Evolutionary conservation across 2,113 vertebrate genomes (phyloP), one percentile per base, ranked within the genome.

Genomic region (Hemichromis elongatus): DNA sequence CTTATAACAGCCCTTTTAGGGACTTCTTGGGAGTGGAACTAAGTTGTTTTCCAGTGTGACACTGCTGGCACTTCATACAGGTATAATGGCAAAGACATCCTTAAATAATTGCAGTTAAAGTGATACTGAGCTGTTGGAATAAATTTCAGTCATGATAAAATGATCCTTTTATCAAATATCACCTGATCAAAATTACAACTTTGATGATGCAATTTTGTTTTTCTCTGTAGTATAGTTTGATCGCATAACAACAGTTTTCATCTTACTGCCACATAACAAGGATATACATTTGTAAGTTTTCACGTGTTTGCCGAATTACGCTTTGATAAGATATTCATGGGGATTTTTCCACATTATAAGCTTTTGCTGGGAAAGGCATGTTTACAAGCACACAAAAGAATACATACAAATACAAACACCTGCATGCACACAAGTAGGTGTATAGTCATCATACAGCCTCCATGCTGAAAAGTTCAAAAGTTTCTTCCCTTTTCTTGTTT

Each of bases 271-370:
- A 88, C 70, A 54, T 63, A 59, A 86, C 56, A 88, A 87, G 21
- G 1, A 86, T 87, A 40, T 4, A 16, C 24, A 63, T 54, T 85
- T 86, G 85, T 37, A 81, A 53, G 24, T 88, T 92, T 92, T 83
- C 57, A 90, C 91, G 89, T 50, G 18, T 88, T 85, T 90, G 86
- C 81, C 94, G 88, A 94, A 94, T 95, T 91, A 94, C 93, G 81
- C 56, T 94, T 92, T 18, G 73, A 33, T 86, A 89, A 87, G 82
- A 84, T 83, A 87, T 91, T 92, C 89, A 52, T 26, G 91, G 87
- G 92, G 78, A 89, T 80, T 47, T 68, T 85, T 81, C 80, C 81
- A 55, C 78, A 82, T 80, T 89, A 88, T 37, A 79, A 89, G 86
- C 56, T 80, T 83, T 89, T 83, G 70, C 89, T 80, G 91, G 86